phyloP scores from a whole-genome alignment of 2,888 invertebrate species.

The Agrilus biguttatus region DNA sequence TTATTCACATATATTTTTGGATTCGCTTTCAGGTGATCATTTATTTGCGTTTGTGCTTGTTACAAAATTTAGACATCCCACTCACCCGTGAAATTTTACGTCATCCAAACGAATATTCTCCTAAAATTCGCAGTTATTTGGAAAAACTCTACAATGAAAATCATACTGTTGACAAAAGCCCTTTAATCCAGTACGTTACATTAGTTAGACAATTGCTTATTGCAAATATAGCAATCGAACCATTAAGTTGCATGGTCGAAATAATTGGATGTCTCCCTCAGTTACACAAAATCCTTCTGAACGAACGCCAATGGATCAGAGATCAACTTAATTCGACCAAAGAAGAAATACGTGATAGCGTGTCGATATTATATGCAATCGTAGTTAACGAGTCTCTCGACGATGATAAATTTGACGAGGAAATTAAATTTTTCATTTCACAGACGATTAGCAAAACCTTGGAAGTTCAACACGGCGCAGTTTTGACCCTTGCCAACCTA shows the following conservation, averaged over 20 bases:
- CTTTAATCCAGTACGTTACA: conserved; percentile 49
- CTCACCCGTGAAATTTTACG: conserved; percentile 36
- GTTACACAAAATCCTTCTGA: conserved; percentile 47
- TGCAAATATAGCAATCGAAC: conserved; percentile 48
- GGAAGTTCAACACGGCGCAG: conserved; percentile 65
- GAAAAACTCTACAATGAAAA: conserved; percentile 30
- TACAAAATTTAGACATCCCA: conserved; percentile 44
- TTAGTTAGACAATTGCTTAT: conserved; percentile 51
- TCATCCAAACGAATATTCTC: conserved; percentile 50
- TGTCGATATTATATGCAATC: conserved; percentile 62
- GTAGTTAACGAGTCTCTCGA: conserved; percentile 41
- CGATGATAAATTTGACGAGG: conserved; percentile 36
- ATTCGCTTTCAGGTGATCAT: conserved; percentile 35
- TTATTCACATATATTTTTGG: conserved; percentile 1
- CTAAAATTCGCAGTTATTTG: conserved; percentile 51
- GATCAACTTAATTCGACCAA: conserved; percentile 54
- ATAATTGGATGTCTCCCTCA: conserved; percentile 70
- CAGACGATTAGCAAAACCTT: conserved; percentile 43
- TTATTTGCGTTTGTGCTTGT: conserved; percentile 68
- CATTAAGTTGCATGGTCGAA: conserved; percentile 66
- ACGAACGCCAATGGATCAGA: conserved; percentile 48
- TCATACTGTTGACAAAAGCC: conserved; percentile 36
- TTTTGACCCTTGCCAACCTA: conserved; percentile 55
- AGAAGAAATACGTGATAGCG: conserved; percentile 59
- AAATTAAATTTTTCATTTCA: conserved; percentile 41